Conservation (phyloP, 2,888 invertebrate species). For the Plagodis dolabraria region DNA sequence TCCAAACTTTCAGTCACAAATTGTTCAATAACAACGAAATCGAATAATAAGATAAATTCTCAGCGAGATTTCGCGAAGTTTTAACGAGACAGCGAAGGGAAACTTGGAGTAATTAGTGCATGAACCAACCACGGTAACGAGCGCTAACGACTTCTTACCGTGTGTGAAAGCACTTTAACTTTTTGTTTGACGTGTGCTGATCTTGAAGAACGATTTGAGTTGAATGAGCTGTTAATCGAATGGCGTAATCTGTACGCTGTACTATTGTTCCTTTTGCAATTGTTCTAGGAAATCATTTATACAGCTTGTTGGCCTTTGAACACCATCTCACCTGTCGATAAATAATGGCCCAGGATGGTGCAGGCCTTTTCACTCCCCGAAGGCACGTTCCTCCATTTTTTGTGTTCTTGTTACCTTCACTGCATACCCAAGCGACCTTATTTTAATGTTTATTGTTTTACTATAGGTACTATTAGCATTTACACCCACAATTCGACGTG, state of each 20-base stretch:
- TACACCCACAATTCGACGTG: too few species aligned
- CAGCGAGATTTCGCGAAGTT: slow-evolving; percentile 28
- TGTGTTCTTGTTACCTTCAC: too few species aligned
- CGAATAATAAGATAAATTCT: background rate
- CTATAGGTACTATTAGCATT: too few species aligned
- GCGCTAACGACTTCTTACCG: slow-evolving; percentile 21
- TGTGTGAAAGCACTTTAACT: slow-evolving; percentile 21
- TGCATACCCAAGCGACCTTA: too few species aligned
- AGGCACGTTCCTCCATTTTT: too few species aligned
- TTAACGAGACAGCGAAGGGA: slow-evolving; percentile 59
- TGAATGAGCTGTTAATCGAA: background rate
- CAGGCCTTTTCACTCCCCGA: too few species aligned
- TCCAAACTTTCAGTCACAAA: too few species aligned
- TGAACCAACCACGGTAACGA: slow-evolving; percentile 25
- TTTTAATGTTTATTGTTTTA: too few species aligned
- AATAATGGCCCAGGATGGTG: too few species aligned
- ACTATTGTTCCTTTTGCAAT: background rate
- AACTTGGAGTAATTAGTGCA: slow-evolving; percentile 67
- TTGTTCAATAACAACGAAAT: background rate
- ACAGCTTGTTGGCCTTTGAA: too few species aligned
- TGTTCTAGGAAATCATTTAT: too few species aligned
- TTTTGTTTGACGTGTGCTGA: slow-evolving; percentile 16
- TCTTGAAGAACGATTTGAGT: slow-evolving; percentile 3
- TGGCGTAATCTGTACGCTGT: background rate
- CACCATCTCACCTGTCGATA: too few species aligned